Percentiles rank a stretch among this genome's conserved stretches.
phyloP scores from a whole-genome alignment of 2,888 invertebrate species.

The Rhopalosiphum nymphaeae region DNA sequence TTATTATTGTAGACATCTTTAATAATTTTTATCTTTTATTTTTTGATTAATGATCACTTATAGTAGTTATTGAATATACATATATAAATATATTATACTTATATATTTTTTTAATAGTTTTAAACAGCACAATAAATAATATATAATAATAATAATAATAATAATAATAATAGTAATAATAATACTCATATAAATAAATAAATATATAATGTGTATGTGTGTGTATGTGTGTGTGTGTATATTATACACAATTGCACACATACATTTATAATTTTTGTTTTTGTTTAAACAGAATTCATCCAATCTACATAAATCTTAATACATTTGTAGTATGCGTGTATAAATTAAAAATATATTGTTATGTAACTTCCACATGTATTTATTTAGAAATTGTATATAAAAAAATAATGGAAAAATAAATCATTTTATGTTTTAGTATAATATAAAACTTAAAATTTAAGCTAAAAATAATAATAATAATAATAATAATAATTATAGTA shows the following conservation, averaged over 20 bases:
- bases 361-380: not conserved
- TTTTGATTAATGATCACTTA: slow-evolving; percentile 41
- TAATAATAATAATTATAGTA: slow-evolving; percentile 42
- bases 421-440: slow-evolving; percentile 46
- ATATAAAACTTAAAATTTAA: slow-evolving; percentile 62
- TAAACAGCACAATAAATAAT: slow-evolving; percentile 62
- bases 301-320: slow-evolving; percentile 46
- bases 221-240: slow-evolving; percentile 4
- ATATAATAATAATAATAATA: slow-evolving; percentile 60
- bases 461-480: slow-evolving; percentile 62
- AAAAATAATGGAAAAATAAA: slow-evolving; percentile 64
- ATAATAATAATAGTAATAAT: slow-evolving; percentile 52
- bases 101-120: slow-evolving; percentile 49
- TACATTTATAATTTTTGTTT: slow-evolving; percentile 10
- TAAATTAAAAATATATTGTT: slow-evolving; percentile 59
- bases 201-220: slow-evolving; percentile 4
- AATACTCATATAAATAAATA: slow-evolving; percentile 51
- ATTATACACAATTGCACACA: slow-evolving; percentile 32
- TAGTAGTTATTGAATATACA: slow-evolving; percentile 54
- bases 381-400: slow-evolving; percentile 58
- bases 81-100: slow-evolving; percentile 60
- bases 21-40: slow-evolving; percentile 5
- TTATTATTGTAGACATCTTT: slow-evolving; percentile 5
- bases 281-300: slow-evolving; percentile 3
- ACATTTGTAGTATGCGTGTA: slow-evolving; percentile 24